Percentiles rank a stretch among this genome's conserved stretches.
phyloP scores from a whole-genome alignment of 1,140 invertebrate species.

The Colletes gigas region DNA sequence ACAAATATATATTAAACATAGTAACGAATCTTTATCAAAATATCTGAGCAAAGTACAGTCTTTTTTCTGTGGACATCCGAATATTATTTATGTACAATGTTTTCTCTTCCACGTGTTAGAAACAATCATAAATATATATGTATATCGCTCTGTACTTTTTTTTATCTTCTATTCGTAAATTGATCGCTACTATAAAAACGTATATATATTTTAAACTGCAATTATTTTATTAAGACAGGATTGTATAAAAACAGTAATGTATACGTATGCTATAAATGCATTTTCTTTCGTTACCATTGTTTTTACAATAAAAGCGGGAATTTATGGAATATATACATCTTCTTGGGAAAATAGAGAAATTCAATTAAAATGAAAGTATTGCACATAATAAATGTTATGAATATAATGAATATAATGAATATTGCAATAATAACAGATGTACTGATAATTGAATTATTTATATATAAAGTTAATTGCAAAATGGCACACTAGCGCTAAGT shows the following conservation, averaged over 20 bases:
- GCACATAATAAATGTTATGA: not conserved
- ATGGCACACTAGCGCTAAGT: slow-evolving; percentile 35
- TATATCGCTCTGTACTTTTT: not conserved
- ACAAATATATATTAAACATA: slow-evolving; percentile 39
- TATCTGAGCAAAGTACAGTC: not conserved
- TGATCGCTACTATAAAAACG: not conserved
- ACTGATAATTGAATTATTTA: not conserved
- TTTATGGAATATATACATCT: no score
- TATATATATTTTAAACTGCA: not conserved
- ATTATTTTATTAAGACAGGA: not conserved
- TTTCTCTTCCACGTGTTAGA: not conserved
- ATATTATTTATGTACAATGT: not conserved
- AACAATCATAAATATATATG: no score
- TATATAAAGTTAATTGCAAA: not conserved
- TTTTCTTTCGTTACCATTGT: not conserved
- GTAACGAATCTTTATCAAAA: not conserved
- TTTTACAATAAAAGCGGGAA: not conserved
- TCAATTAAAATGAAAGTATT: not conserved
- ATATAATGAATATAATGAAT: not conserved
- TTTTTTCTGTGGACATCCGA: not conserved
- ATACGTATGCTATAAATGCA: not conserved
- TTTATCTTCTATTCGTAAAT: not conserved
- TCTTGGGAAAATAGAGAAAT: no score
- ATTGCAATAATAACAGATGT: not conserved
- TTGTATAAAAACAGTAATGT: not conserved